Base-by-base conservation (phyloP, 2,888 invertebrate genomes). In the Gasteruption jaculator region DNA sequence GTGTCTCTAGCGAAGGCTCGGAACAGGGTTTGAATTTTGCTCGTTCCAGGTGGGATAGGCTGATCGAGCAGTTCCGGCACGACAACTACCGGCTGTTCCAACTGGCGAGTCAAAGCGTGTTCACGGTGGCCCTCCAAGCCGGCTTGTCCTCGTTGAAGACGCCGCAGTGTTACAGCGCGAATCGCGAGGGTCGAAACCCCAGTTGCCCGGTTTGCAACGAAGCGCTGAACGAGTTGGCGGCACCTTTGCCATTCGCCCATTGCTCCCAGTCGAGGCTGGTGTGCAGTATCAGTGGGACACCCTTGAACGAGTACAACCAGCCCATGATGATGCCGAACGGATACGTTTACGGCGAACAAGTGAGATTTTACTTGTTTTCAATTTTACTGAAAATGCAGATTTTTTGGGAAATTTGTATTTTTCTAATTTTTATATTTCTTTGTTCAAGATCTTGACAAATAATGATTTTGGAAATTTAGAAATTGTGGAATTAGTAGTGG, bases 311-410 rank as follows among this genome's bases (percentile, higher is more conserved):
- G 70, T 89, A 97, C 73, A 96, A 97, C 76, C 92, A 91, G 57
- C 96, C 96, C 8, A 90, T 97, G 86, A 93, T 95, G 85, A 79
- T 99, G 73, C 99, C 99, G 48, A 97, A 97, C 74, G 97, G 97
- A 41, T 89, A 92, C 73, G 94, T 99, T 44, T 97, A 94, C 65
- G 93, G 93, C 7, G 90, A 92, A 74, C 82, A 88, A 80, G 89
- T 88, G 58, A 71, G 57, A 21, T 44, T 29, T 20, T 38, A 19
- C 20, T 10, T 33, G 12, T 15, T n/a, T 25, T 43, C 24, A 31
- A 26, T 4, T 31, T 20, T 30, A 29, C 7, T 26, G 16, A 37
- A 10, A 21, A 27, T 11, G 5, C 15, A 22, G 16, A 21, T 22
- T 8, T 19, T 10, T 31, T 38, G 22, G 5, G 8, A 21, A 18